Base-by-base conservation (phyloP, 2,113 vertebrate species). In the Galemys pyrenaicus region DNA sequence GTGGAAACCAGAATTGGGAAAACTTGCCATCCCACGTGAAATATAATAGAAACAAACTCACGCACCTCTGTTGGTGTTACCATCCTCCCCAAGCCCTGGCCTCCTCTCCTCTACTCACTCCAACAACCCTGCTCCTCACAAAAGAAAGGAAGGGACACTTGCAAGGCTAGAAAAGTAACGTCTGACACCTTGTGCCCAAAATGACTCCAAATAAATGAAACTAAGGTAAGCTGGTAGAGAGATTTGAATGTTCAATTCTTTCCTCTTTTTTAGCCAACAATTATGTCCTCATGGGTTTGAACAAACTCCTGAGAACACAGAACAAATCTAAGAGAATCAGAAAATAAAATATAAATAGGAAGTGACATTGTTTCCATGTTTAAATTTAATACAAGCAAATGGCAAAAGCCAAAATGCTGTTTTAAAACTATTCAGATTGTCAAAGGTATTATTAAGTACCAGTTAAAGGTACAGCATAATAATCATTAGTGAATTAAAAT, bases 1-100 rank as follows among this genome's bases (percentile, higher is more conserved):
- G 88, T 90, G 95, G 95, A 97, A 97, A 97, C 32, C 1, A 94
- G 70, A 79, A 87, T 87, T 93, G 81, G 94, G 95, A 96, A 97
- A 97, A 71, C 0, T 0, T 89, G 79, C 91, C 94, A 96, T 84
- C 91, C 91, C 94, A 89, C 58, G 0, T 51, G 79, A 67, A 94
- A 95, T 26, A 32, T 17, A 96, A 94, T 0, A 91, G 91, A 94
- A 97, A 96, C 67, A 97, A 94, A 93, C 65, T 82, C 90, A 20
- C 90, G 96, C 95, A 81, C 95, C 91, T 92, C 83, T 6, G 2
- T 0, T n/a, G 64, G 46, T 81, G 74, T 41, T 44, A 6, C 0
- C 0, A 2, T 13, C 44, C 71, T 92, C 58, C 91, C 84, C 71
- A 75, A 56, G 60, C 1, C 78, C 30, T 4, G 5, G 22, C 49